Base-by-base conservation (phyloP, 2,888 invertebrate species). In the Sphaerophoria taeniata region DNA sequence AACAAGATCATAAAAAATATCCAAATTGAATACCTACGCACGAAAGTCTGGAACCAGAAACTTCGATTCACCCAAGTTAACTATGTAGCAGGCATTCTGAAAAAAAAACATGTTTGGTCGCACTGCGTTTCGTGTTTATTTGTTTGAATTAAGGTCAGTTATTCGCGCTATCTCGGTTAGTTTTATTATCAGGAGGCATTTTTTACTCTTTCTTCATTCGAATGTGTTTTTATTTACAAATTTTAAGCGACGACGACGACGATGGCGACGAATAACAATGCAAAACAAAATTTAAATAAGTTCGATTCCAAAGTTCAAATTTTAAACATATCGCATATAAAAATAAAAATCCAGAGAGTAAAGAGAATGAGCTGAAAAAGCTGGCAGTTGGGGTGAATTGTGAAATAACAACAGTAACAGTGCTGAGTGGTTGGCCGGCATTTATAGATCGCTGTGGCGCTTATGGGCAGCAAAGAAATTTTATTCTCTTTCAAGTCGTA, bases 121-220 rank as follows among this genome's bases (percentile, higher is more conserved):
- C 9, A 14, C 9, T 61, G 24, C 31, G 33, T 33, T 47, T 39
- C 5, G n/a, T 16, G 55, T 53, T 24, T 33, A n/a, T 34, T 47
- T 47, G 39, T 12, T 49, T 47, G 53, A 75, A 81, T 71, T 71
- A 72, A 72, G 76, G 81, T 76, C 81, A 82, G 65, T 73, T 76
- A 14, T 67, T 49, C 45, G 60, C 55, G n/a, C 33, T 56, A 36
- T 77, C 55, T 70, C 60, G 24, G 9, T 51, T 12, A n/a, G 6
- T 70, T 34, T 60, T 36, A 60, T 60, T 45, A 53, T 39, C 36
- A 9, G 45, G 39, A 39, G 4, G 24, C 45, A 33, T 55, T 67
- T 67, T 67, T 56, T 47, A 56, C 43, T 61, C 69, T 63, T 55
- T 24, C 24, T 24, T 45, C 47, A 56, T 67, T 61, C n/a, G 24